phyloP scores from a whole-genome alignment of 2,113 vertebrate genomes.

The Lophotis ruficrista region DNA sequence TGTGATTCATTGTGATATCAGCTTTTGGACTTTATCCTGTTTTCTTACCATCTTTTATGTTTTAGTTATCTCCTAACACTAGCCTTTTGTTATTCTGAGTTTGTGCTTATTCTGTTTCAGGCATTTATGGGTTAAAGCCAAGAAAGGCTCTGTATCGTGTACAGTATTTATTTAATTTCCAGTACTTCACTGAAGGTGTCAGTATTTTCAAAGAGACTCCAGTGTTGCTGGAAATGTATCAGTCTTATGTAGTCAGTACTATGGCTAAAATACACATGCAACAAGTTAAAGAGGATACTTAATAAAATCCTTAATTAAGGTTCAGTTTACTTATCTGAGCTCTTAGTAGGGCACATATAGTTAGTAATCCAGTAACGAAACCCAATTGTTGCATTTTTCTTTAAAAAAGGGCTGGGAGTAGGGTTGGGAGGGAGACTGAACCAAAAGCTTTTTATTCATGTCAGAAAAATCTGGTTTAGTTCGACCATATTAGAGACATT shows the following conservation, averaged over 20 bases:
- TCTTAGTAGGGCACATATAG: neutral
- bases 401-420: neutral
- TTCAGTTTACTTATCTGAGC: neutral
- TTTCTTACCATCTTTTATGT: neutral
- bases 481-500: accelerated
- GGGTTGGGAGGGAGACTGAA: neutral
- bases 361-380: neutral
- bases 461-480: neutral
- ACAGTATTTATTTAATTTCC: constrained; percentile 46
- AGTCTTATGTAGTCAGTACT: neutral
- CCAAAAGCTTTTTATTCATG: neutral
- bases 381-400: neutral
- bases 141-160: neutral
- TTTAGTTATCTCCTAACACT: neutral
- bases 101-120: neutral
- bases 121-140: neutral
- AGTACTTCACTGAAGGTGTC: constrained; percentile 60
- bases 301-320: neutral
- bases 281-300: neutral
- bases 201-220: constrained; percentile 63
- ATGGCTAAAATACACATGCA: neutral
- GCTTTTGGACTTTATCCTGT: neutral
- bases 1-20: neutral
- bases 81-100: neutral
- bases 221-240: neutral